These are phyloP conservation scores for Eidolon helvum DNA, from an alignment of 2,113 vertebrate species.

Conservation along the genomic window DNA sequence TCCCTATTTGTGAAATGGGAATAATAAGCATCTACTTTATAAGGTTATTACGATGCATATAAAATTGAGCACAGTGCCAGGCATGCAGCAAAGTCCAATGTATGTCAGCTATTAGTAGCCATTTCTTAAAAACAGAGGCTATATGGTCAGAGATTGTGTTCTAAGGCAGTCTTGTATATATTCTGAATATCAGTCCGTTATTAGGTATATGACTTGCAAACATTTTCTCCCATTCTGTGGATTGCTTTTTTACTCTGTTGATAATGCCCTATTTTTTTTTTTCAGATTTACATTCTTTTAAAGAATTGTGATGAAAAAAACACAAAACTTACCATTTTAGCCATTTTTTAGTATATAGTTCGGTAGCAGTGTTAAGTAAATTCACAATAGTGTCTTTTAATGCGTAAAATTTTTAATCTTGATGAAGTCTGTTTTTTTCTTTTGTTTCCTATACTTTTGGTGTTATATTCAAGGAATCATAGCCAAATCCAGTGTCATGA, in stretches of 20 bases:
- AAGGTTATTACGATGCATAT: not conserved
- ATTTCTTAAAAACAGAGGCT: not conserved
- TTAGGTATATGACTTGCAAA: not conserved
- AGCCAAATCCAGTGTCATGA: not conserved
- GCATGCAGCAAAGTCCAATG: not conserved
- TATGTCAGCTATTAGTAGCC: not conserved
- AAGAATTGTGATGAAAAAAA: not conserved
- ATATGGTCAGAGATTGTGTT: not conserved
- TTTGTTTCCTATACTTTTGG: not conserved
- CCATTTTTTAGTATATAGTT: not conserved
- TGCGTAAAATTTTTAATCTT: not conserved
- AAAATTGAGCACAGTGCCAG: not conserved
- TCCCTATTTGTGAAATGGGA: not conserved
- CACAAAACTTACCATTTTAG: not conserved
- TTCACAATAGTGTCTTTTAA: not conserved
- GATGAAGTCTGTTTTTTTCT: not conserved
- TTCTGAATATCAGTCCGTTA: not conserved
- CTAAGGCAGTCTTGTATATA: not conserved
- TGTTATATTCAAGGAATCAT: not conserved
- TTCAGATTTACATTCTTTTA: not conserved
- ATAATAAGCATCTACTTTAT: not conserved
- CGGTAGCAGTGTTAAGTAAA: not conserved
- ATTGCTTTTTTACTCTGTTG: conserved; percentile 1
- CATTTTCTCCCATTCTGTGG: not conserved
- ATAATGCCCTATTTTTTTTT: not conserved